A percentile compares a stretch with the other conserved stretches of the same genome.
phyloP scores from a whole-genome alignment of 37 sponge, comb jelly and placozoan species.

The Halisarca cf. caerulea region DNA sequence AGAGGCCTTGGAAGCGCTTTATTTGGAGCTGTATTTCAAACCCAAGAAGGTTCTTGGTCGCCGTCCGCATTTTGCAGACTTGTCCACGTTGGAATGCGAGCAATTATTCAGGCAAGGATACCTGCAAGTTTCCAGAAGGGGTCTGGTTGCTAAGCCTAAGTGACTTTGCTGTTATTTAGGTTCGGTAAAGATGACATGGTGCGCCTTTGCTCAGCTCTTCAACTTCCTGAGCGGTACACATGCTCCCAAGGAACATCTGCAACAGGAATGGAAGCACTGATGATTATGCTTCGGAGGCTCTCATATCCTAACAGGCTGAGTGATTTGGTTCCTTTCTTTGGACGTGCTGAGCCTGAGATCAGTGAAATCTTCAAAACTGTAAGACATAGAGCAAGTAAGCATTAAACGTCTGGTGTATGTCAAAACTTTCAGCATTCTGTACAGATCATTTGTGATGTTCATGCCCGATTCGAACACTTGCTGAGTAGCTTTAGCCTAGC shows the following conservation, averaged over 20 bases:
- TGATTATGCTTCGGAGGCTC: background rate
- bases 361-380: background rate
- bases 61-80: background rate
- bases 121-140: background rate
- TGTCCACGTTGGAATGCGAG: too few relatives aligned
- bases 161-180: background rate
- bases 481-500: background rate
- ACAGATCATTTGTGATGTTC: background rate
- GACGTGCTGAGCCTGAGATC: background rate
- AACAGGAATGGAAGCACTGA: background rate
- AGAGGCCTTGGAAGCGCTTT: background rate
- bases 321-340: background rate
- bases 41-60: background rate
- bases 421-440: background rate
- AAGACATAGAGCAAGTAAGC: background rate
- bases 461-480: background rate
- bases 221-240: background rate
- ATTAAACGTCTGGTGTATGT: background rate
- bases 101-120: background rate
- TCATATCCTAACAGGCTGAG: background rate
- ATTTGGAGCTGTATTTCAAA: constrained; percentile 13
- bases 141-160: background rate
- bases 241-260: background rate
- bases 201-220: constrained; percentile 10
- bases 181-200: constrained; percentile 11